Evolutionary conservation across 1,140 invertebrate species (phyloP), one percentile per base, ranked within the genome.

Genomic region (Dolichoris vasculosae): DNA sequence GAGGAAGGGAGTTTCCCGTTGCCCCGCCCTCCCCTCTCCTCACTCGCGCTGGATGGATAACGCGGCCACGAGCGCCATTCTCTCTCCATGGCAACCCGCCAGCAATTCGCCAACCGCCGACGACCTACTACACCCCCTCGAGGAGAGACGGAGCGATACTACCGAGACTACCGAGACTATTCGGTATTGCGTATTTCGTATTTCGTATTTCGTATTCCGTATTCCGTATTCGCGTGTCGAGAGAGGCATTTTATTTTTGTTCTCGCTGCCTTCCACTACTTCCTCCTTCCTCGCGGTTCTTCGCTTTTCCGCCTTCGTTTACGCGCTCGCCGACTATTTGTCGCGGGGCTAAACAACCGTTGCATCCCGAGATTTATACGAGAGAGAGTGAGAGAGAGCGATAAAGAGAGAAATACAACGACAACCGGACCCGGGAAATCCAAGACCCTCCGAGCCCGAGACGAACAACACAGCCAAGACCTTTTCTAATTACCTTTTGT

Each of bases 61-160:
- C 7, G 0, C 23, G 46, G 11, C 73, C n/a, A 2, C 32, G 32
- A 64, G 30, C 82, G 82, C 82, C 82, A 83, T 77, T 46, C 26
- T n/a, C 30, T 78, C 51, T n/a, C 75, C 77, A 80, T 85, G 77
- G 83, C 77, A 80, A 85, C 83, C 64, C 20, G 59, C 43, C 40
- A 26, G 8, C 51, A 17, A 67, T n/a, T 48, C 73, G 55, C 69
- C 48, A 83, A 64, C 23, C 55, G 26, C 9, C 59, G 46, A 40
- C 46, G 79, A 81, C 32, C 63, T 73, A 48, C 6, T 23, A 20
- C 67, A 32, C 73, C 43, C 17, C 64, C 38, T 46, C 38, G 11
- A 23, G 26, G 8, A 23, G 63, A 11, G 63, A n/a, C 20, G 63
- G 63, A 11, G 63, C 11, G 11, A 23, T 17, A 64, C 8, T 6